Conservation (phyloP, 2,888 invertebrate genomes). For the Dysmachus trigonus region DNA sequence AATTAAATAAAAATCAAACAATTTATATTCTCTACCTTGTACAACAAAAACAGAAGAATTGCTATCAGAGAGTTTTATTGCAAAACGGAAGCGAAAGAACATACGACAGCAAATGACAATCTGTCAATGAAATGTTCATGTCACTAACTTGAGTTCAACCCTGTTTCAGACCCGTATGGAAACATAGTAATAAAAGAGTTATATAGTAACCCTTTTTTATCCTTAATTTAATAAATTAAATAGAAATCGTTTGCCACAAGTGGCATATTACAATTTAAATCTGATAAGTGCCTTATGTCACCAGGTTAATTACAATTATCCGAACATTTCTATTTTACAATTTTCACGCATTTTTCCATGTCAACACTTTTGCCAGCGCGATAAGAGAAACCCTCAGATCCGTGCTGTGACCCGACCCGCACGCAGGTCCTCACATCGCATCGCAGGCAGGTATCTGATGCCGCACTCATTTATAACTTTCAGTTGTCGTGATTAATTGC, state of each 20-base stretch:
- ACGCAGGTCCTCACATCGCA: neutral
- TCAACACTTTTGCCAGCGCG: neutral
- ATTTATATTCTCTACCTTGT: too few species aligned
- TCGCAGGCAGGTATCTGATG: neutral
- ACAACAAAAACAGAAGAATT: too few species aligned
- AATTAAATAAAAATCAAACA: too few species aligned
- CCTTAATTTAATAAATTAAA: neutral
- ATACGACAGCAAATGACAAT: too few species aligned
- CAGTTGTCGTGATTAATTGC: neutral
- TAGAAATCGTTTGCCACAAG: neutral
- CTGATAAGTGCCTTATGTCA: neutral
- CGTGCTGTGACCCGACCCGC: neutral
- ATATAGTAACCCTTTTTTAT: neutral
- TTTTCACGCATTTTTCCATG: neutral
- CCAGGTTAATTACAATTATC: neutral
- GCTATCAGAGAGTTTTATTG: too few species aligned
- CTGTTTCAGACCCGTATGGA: too few species aligned
- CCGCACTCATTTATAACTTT: neutral
- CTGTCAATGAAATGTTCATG: too few species aligned
- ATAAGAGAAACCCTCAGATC: neutral
- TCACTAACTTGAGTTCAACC: too few species aligned
- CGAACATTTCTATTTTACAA: neutral
- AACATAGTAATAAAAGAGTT: too few species aligned
- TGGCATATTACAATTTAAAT: neutral
- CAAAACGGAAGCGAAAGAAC: too few species aligned